Base-by-base conservation (phyloP, 1,140 invertebrate genomes). In the Drosophila kanapiae region DNA sequence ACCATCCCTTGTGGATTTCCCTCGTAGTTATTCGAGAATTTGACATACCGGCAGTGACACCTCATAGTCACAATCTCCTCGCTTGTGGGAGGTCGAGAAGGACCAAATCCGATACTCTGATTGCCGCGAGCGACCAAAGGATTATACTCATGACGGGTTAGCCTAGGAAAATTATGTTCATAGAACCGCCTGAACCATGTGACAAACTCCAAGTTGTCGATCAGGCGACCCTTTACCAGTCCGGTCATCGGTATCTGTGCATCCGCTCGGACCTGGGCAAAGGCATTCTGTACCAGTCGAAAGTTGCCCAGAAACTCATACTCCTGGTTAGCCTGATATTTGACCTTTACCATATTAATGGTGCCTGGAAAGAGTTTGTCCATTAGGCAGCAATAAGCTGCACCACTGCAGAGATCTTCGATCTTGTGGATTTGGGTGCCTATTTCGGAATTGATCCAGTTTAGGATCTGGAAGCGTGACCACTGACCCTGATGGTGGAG, bases 221-320 rank as follows among this genome's bases (percentile, higher is more conserved):
- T 27, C 5, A 56, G 3, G 0, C 53, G 18, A 1, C 35, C 9
- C 35, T 27, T 56, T 1, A 23, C 35, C 1, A 56, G 37, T 0
- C 37, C 35, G 18, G 18, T 2, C 53, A 56, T 56, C 1, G 53
- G 53, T 3, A 56, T 27, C 3, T 56, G 53, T 1, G 35, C 4
- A 0, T 1, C 18, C 53, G 23, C 53, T 13, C 10, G 0, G 5
- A 56, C 53, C 13, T 38, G 13, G 8, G 10, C 8, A 9, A 56
- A 38, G 18, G 53, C 53, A 38, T 38, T 56, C 18, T 56, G 53
- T 8, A 56, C 18, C 0, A 56, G 53, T 3, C 53, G 53, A 10
- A 56, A 56, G 35, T 56, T 56, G 2, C 4, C 8, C 16, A 56
- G 10, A 8, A n/a, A 56, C 5, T 56, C 53, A 18, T 56, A 56